Base-by-base conservation (phyloP, 2,113 vertebrate genomes). In the Pelmatolapia mariae region DNA sequence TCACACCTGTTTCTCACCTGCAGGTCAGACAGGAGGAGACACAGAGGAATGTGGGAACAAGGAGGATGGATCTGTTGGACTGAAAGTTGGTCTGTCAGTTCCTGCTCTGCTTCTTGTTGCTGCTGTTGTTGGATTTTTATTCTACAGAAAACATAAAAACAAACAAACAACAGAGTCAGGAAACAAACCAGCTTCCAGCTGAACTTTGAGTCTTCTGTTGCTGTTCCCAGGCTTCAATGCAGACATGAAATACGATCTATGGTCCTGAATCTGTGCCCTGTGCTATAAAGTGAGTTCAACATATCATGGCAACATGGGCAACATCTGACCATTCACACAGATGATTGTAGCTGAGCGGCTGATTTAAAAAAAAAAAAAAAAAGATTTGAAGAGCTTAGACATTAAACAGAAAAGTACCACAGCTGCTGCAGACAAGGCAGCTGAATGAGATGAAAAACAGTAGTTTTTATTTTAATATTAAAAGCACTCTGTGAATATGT, bases 1-100 rank as follows among this genome's bases (percentile, higher is more conserved):
- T 54, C 5, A 54, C 52, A 54, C n/a, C n/a, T 54, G 52, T 54
- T 12, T 54, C 52, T 54, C 52, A 12, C 52, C 52, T 54, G 52
- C 52, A 22, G 52, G 10, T 54, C n/a, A 0, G 0, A 12, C 52
- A 11, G n/a, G 3, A 7, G 5, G n/a, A n/a, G 47, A 47, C 4
- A 31, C 36, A 10, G 2, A 12, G 5, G 10, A 11, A n/a, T n/a
- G n/a, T n/a, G n/a, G n/a, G n/a, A n/a, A n/a, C n/a, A 43, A 6
- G 36, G 36, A 38, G 40, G 40, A 43, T 3, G 40, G 12, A 43
- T 8, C 45, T 47, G 45, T 47, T 16, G 45, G 6, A 45, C 43
- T 45, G 43, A 45, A 0, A 0, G 11, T 5, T 1, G 3, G 40
- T 3, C 43, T 45, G 43, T 1, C 2, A 15, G 13, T 45, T 45